Evolutionary conservation across 2,797 vertebrate species (phyloP).

Genomic region (Eulemur coronatus): DNA sequence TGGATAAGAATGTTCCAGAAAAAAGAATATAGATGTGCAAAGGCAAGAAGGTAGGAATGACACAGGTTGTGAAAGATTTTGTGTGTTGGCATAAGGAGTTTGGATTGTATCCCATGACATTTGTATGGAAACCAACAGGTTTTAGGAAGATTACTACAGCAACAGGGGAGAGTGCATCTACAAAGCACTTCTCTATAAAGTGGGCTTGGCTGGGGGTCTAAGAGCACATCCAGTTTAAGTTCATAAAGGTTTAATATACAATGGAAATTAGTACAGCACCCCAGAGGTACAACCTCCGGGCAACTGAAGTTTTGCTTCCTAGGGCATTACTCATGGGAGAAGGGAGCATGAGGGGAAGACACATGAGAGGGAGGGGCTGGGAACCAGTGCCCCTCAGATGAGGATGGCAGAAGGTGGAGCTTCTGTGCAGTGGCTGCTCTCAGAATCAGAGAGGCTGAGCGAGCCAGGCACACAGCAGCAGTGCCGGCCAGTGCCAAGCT

Average conservation of each 20-base stretch:
- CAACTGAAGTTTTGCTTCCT: not conserved
- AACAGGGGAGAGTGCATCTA: not conserved
- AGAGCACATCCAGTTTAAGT: not conserved
- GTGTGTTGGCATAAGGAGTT: not conserved
- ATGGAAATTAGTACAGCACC: not conserved
- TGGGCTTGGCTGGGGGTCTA: not conserved
- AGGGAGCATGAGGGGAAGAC: not conserved
- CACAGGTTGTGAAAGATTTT: not conserved
- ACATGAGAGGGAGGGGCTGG: not conserved
- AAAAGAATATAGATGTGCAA: not conserved
- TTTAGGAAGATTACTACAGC: slow-evolving; percentile 7
- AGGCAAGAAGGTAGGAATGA: not conserved
- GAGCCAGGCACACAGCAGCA: not conserved
- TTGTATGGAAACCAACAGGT: not conserved
- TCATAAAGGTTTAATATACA: not conserved
- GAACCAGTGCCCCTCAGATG: not conserved
- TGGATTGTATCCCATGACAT: not conserved
- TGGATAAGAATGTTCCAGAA: not conserved
- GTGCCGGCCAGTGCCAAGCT: not conserved
- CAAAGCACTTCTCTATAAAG: not conserved
- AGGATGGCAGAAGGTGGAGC: not conserved
- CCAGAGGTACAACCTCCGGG: not conserved
- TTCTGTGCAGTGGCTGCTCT: not conserved
- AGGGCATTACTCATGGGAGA: not conserved
- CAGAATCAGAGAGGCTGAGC: not conserved